Percentiles rank a stretch among this genome's conserved stretches.
Conservation (phyloP, 2,888 invertebrate species). For the Pomacea canaliculata region DNA sequence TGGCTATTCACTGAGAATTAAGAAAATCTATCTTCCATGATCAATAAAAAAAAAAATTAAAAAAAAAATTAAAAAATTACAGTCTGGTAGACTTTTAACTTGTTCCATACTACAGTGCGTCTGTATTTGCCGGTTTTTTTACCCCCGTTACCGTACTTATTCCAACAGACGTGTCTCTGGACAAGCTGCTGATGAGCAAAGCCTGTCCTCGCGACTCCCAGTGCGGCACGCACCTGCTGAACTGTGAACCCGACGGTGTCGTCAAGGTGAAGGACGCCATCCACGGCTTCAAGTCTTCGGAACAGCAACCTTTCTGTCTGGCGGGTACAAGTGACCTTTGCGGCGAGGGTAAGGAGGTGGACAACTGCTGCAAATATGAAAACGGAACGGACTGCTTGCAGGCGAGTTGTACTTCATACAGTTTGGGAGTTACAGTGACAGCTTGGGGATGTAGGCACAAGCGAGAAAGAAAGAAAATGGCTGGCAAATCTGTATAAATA, state of each 20-base stretch:
- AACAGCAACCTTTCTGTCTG: neutral
- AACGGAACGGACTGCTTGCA: neutral
- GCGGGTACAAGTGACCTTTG: neutral
- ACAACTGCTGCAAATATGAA: neutral
- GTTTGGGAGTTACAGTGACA: too few species aligned
- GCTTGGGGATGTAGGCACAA: too few species aligned
- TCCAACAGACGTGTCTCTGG: neutral
- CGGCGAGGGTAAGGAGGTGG: neutral
- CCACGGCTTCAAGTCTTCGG: conserved; percentile 1
- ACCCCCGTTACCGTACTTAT: too few species aligned
- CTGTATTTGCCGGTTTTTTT: too few species aligned
- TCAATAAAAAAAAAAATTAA: too few species aligned
- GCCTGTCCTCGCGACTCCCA: neutral
- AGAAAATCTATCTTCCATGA: too few species aligned
- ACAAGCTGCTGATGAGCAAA: neutral
- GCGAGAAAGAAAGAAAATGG: too few species aligned
- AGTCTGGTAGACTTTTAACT: too few species aligned
- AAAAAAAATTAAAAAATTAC: too few species aligned
- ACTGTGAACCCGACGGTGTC: neutral
- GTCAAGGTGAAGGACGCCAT: conserved; percentile 1
- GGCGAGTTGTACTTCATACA: neutral
- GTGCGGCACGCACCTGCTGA: conserved; percentile 4
- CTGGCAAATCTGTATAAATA: too few species aligned
- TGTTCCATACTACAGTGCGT: too few species aligned
- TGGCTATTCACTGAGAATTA: too few species aligned